Conservation (phyloP, 1,140 invertebrate genomes). For the Caerostris extrusa region DNA sequence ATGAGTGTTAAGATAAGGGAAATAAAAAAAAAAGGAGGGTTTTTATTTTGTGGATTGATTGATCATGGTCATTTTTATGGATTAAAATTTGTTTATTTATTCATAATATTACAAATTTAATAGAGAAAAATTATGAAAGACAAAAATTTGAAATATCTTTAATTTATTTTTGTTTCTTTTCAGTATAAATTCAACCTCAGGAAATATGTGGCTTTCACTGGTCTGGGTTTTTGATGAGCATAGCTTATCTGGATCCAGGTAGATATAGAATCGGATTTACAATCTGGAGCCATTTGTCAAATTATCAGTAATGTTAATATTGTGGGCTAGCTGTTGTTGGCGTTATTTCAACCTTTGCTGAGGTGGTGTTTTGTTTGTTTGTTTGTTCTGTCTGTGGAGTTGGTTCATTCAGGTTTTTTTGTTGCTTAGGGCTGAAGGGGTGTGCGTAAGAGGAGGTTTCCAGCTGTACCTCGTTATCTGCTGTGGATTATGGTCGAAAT, state of each 20-base stretch:
- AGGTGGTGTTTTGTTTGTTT: slow-evolving; percentile 93
- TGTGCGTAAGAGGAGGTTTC: slow-evolving; percentile 92
- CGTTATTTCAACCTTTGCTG: too few species aligned
- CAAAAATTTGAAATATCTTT: too few species aligned
- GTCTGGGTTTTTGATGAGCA: slow-evolving; percentile 95
- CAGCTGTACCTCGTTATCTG: slow-evolving; percentile 88
- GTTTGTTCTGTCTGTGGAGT: too few species aligned
- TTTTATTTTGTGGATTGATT: too few species aligned
- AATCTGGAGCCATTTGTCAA: slow-evolving; percentile 89
- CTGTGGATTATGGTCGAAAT: slow-evolving; percentile 97
- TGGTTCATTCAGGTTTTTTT: slow-evolving; percentile 91
- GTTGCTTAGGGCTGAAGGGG: slow-evolving; percentile 92
- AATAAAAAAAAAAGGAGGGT: too few species aligned
- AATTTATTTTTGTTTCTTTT: too few species aligned
- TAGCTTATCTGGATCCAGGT: slow-evolving; percentile 95
- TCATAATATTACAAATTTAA: too few species aligned
- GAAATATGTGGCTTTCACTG: slow-evolving; percentile 96
- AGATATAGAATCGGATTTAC: slow-evolving; percentile 96
- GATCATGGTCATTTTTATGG: too few species aligned
- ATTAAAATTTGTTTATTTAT: too few species aligned
- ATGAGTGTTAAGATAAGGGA: too few species aligned
- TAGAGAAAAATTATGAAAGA: too few species aligned
- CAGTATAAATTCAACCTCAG: slow-evolving; percentile 89
- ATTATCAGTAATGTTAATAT: slow-evolving; percentile 87
- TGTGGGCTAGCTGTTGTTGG: slow-evolving; percentile 92